These are phyloP conservation scores for Anagrus nilaparvatae DNA, from an alignment of 1,140 invertebrate genomes.

Conservation along the genomic window DNA sequence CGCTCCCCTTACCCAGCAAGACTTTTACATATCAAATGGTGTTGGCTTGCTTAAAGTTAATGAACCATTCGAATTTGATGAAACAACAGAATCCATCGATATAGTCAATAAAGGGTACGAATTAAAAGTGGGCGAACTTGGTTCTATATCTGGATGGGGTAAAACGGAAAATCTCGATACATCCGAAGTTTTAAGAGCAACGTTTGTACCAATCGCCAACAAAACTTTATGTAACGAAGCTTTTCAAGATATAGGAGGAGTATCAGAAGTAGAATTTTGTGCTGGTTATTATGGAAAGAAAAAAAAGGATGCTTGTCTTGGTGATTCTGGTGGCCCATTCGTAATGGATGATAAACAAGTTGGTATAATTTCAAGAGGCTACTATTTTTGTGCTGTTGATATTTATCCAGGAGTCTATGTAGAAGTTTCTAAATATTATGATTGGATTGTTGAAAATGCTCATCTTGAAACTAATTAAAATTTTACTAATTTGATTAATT, in stretches of 20 bases:
- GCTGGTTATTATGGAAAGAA: slow-evolving; percentile 23
- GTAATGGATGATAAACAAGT: slow-evolving; percentile 22
- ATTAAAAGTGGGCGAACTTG: too few species aligned
- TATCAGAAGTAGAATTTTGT: slow-evolving; percentile 34
- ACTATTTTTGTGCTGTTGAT: slow-evolving; percentile 39
- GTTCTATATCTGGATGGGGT: too few species aligned
- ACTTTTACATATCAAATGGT: too few species aligned
- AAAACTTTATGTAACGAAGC: slow-evolving; percentile 18
- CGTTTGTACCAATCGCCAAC: slow-evolving; percentile 26
- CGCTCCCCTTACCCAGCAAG: too few species aligned
- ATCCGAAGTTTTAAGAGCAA: slow-evolving; percentile 16
- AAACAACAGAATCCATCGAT: too few species aligned
- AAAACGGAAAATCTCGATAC: too few species aligned
- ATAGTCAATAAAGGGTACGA: too few species aligned
- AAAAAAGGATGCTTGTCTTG: slow-evolving; percentile 14
- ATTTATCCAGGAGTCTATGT: slow-evolving; percentile 46
- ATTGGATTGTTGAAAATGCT: too few species aligned
- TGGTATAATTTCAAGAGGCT: slow-evolving; percentile 43
- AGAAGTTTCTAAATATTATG: slow-evolving; percentile 28
- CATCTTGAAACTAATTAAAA: too few species aligned
- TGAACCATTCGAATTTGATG: too few species aligned
- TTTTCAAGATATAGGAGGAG: slow-evolving; percentile 13
- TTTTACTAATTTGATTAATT: too few species aligned
- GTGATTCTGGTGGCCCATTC: slow-evolving; percentile 26
- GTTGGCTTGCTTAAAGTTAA: too few species aligned